Conservation (phyloP, 2,113 vertebrate genomes). For the Xerus inauris region DNA sequence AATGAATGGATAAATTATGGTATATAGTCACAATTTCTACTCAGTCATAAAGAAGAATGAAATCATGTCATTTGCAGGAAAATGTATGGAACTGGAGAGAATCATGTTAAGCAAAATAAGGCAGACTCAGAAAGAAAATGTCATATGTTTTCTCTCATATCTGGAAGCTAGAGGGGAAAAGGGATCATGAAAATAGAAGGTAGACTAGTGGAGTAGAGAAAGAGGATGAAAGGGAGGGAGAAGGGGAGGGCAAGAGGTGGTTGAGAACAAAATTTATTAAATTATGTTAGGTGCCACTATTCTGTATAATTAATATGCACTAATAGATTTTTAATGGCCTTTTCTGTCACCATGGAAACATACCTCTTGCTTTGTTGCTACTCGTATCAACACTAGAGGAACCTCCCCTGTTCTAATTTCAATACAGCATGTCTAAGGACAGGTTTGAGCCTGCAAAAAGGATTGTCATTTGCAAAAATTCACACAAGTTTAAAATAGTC, state of each 20-base stretch:
- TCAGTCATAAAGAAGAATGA: neutral
- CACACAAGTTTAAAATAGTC: neutral
- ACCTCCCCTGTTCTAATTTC: neutral
- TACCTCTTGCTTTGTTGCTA: neutral
- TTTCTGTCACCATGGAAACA: conserved; percentile 10
- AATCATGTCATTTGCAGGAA: neutral
- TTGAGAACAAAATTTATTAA: neutral
- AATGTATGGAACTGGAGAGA: neutral
- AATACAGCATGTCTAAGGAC: neutral
- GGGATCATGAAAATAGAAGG: neutral
- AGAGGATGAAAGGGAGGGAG: neutral
- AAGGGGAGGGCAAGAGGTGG: neutral
- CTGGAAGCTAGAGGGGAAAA: neutral
- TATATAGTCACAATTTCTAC: neutral
- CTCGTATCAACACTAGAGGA: neutral
- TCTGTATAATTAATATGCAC: neutral
- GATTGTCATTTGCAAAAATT: neutral
- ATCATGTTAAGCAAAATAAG: neutral
- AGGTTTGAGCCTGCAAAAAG: neutral
- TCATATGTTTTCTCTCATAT: neutral
- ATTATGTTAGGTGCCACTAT: neutral
- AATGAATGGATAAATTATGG: neutral
- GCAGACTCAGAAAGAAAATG: neutral
- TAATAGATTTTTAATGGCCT: neutral
- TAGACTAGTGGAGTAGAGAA: neutral